Conservation (phyloP, 2,888 invertebrate species). For the Prosapia bicincta region DNA sequence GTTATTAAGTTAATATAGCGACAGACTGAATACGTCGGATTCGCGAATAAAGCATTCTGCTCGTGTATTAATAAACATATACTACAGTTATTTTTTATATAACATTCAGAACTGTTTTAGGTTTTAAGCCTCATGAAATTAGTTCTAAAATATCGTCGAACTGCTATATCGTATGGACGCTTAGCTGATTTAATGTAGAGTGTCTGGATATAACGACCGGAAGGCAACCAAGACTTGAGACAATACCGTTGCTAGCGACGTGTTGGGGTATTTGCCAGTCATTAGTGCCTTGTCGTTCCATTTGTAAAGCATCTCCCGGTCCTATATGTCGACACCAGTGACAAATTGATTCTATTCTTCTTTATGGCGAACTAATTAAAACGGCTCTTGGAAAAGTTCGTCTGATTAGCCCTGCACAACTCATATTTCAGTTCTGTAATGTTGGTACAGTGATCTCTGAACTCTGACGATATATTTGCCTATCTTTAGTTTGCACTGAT, state of each 20-base stretch:
- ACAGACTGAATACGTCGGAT: too few relatives aligned
- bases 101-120: too few relatives aligned
- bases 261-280: not conserved
- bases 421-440: not conserved
- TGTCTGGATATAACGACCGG: not conserved
- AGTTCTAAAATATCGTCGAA: not conserved
- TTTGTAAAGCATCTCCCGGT: not conserved
- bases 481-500: not conserved
- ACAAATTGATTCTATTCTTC: slow-evolving; percentile 2
- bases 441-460: not conserved
- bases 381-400: not conserved
- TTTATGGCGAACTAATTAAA: not conserved
- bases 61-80: too few relatives aligned
- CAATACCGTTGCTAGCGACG: not conserved
- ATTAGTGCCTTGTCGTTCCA: not conserved
- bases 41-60: too few relatives aligned
- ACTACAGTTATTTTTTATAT: too few relatives aligned
- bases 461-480: not conserved
- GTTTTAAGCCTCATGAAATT: too few relatives aligned
- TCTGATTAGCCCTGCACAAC: not conserved
- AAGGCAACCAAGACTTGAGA: not conserved
- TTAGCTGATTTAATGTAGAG: not conserved
- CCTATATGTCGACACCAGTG: not conserved
- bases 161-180: too few relatives aligned
- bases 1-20: too few relatives aligned